Conservation (phyloP, 2,797 vertebrate species). For the Macroramphosus scolopax region DNA sequence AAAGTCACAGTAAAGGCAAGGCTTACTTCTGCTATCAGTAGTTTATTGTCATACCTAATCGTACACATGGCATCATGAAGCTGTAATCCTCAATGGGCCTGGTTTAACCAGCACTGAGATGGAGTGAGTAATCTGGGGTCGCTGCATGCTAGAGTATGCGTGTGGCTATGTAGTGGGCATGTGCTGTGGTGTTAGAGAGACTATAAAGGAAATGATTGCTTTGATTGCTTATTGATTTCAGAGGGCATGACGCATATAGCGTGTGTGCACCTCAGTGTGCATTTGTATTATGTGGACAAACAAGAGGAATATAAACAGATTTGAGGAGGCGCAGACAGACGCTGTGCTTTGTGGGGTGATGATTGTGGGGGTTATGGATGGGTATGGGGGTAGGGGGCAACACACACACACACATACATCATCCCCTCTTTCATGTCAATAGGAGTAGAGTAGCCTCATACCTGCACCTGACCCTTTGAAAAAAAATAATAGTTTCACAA, state of each 20-base stretch:
- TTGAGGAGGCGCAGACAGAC: slow-evolving; percentile 59
- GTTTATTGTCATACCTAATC: slow-evolving; percentile 82
- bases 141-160: slow-evolving; percentile 34
- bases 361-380: slow-evolving; percentile 16
- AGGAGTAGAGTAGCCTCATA: slow-evolving; percentile 54
- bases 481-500: too few species aligned
- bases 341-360: slow-evolving; percentile 35
- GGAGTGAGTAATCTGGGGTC: slow-evolving; percentile 68
- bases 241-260: slow-evolving; percentile 49
- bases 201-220: slow-evolving; percentile 75
- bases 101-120: slow-evolving; percentile 70
- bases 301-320: slow-evolving; percentile 58
- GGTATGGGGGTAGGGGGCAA: slow-evolving; percentile 10
- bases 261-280: slow-evolving; percentile 9
- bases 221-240: slow-evolving; percentile 79
- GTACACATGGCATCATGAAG: slow-evolving; percentile 74
- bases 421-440: too few species aligned
- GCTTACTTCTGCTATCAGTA: slow-evolving; percentile 75
- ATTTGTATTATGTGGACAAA: slow-evolving; percentile 24
- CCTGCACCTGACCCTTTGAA: too few species aligned
- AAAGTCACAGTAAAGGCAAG: slow-evolving; percentile 48
- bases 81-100: slow-evolving; percentile 71
- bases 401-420: slow-evolving; percentile 1
- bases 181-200: slow-evolving; percentile 53
- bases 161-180: slow-evolving; percentile 24